Base-by-base conservation (phyloP, 2,797 vertebrate genomes). In the Corythornis leucogaster region DNA sequence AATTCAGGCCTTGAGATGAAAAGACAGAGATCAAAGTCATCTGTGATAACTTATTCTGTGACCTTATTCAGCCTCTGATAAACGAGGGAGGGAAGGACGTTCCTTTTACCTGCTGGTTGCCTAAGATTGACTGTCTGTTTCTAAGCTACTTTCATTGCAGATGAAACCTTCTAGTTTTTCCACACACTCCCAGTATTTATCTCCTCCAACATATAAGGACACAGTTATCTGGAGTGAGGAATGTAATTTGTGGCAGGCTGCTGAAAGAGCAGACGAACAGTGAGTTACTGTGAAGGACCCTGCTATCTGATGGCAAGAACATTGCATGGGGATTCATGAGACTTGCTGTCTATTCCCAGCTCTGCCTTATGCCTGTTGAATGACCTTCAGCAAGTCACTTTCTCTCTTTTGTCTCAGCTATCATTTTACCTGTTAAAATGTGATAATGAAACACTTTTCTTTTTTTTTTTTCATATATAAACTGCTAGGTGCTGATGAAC, bases 371-470 rank as follows among this genome's bases (percentile, higher is more conserved):
- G 76, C 76, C 73, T 94, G 54, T 83, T 73, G 59, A 93, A 84
- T 54, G 89, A 95, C 94, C 92, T 94, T 96, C 87, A 94, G 77
- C 63, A 70, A 86, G 61, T 61, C 77, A 61, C 74, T 87, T 90
- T 92, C 87, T n/a, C 80, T 89, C 62, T 78, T 89, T 89, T 89
- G 81, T 85, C 86, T 89, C 79, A 81, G 77, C 53, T 95, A 80
- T 89, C 31, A 3, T 81, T 88, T 94, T 91, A 86, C 80, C 77
- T 84, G 91, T 84, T 93, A 95, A 92, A 90, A 92, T 57, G 87
- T 95, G 89, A 94, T 95, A 94, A 95, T 94, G 89, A 93, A 94
- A 94, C 87, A 83, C 76, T 66, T 9, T 71, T 68, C 57, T 85
- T 89, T 33, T 33, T 67, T 9, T 45, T n/a, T 38, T 51, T 40